Conservation (phyloP, 2,888 invertebrate genomes). For the Noctua janthe region DNA sequence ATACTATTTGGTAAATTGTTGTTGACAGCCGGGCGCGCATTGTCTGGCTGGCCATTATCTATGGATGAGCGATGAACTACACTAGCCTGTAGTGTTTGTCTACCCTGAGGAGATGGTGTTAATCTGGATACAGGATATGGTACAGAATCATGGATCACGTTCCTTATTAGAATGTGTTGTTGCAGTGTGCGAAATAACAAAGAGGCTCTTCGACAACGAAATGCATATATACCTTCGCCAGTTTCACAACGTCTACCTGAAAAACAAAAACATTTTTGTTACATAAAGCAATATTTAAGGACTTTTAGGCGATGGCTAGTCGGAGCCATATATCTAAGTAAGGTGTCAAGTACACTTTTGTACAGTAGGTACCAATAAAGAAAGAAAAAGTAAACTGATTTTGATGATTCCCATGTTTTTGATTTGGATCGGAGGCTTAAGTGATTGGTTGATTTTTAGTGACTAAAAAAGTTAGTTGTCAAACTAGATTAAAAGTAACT, state of each 20-base stretch:
- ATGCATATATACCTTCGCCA: conserved; percentile 98
- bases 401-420: no score
- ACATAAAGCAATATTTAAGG: background rate
- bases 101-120: conserved; percentile 81
- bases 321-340: background rate
- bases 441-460: no score
- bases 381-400: no score
- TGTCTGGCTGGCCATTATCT: conserved; percentile 84
- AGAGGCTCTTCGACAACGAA: conserved; percentile 96
- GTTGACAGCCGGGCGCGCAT: conserved; percentile 69
- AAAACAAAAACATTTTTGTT: conserved; percentile 72
- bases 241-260: conserved; percentile 95
- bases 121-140: conserved; percentile 83
- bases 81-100: conserved; percentile 85
- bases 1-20: conserved; percentile 76
- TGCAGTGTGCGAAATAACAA: conserved; percentile 96
- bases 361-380: no score
- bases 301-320: background rate
- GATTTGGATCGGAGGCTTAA: no score
- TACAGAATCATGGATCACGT: conserved; percentile 84
- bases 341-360: no score
- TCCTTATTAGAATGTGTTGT: conserved; percentile 94
- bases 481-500: no score
- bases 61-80: conserved; percentile 86
- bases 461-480: no score